Conservation (phyloP, 2,113 vertebrate species). For the Taurulus bubalis region DNA sequence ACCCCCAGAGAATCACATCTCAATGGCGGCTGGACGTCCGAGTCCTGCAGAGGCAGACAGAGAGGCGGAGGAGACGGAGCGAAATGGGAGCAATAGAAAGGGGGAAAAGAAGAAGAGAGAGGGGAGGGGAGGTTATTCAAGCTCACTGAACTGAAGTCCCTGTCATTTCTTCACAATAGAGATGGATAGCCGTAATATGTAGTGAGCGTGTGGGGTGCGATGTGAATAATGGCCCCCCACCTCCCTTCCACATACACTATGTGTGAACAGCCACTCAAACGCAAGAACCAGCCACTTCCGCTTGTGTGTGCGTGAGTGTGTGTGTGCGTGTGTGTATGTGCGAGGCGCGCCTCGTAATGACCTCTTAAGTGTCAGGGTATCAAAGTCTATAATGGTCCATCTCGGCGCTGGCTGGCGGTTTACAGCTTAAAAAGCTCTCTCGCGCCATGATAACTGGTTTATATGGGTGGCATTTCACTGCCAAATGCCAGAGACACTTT, state of each 20-base stretch:
- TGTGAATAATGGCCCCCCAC: conserved; percentile 70
- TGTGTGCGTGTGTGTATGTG: not conserved
- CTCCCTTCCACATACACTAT: conserved; percentile 7
- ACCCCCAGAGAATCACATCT: conserved; percentile 80
- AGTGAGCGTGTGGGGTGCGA: conserved; percentile 62
- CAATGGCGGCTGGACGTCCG: conserved; percentile 66
- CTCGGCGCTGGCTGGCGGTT: conserved; percentile 50
- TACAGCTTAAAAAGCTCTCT: conserved; percentile 63
- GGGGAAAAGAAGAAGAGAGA: not conserved
- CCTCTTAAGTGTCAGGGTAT: conserved; percentile 67
- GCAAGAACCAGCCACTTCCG: conserved; percentile 56
- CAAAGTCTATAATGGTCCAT: conserved; percentile 69
- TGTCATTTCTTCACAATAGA: conserved; percentile 73
- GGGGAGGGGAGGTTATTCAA: conserved; percentile 53
- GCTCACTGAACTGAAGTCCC: conserved; percentile 63
- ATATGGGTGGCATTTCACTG: conserved; percentile 64
- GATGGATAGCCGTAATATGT: conserved; percentile 71
- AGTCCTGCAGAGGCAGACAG: conserved; percentile 65
- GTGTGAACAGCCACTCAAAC: conserved; percentile 70
- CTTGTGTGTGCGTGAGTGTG: conserved; percentile 4
- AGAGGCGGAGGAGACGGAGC: not conserved
- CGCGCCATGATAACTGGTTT: conserved; percentile 65
- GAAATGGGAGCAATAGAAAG: no score
- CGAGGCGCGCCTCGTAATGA: conserved; percentile 43
- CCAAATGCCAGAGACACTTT: conserved; percentile 65